Base-by-base conservation (phyloP, 2,888 invertebrate species). In the Scaptodrosophila latifasciaeformis region DNA sequence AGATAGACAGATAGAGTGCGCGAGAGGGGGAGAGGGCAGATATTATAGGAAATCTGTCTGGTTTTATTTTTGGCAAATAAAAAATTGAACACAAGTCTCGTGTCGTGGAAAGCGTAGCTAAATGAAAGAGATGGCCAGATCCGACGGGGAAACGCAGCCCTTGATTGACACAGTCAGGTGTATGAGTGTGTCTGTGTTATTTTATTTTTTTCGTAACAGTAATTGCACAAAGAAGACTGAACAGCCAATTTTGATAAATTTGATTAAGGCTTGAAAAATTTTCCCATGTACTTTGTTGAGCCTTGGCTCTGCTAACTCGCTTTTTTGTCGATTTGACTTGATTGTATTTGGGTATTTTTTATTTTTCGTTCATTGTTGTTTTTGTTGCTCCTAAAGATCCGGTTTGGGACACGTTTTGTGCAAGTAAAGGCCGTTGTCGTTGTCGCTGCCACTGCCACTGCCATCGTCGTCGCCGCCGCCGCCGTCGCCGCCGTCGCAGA, bases 81-180 rank as follows among this genome's bases (percentile, higher is more conserved):
- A 56, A 37, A 55, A 55, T 60, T 54, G 13, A 37, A 60, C 52
- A 21, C 46, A 46, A 37, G 47, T 48, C 47, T 37, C 47, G 39
- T 48, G 47, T 17, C 35, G 39, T 18, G 10, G n/a, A n/a, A 15
- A n/a, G n/a, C n/a, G n/a, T n/a, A n/a, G n/a, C n/a, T 31, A 15
- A 24, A 24, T 24, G 7, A 4, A 17, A 21, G 46, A 39, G 49
- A 24, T 34, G 27, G 15, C 10, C 46, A 58, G 53, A 58, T 52
- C 53, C 40, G n/a, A 21, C 19, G 10, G 31, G 12, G n/a, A 31
- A 3, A 1, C 6, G 27, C 43, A 54, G 56, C 55, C n/a, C 55
- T 67, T 61, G 64, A 67, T 40, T 62, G 44, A 17, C 19, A 51
- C 50, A 46, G 59, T 46, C 67, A 64, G 65, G 61, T 67, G 67